These are phyloP conservation scores for Lophotriccus pileatus DNA, from an alignment of 2,797 vertebrate species.

Conservation along the genomic window DNA sequence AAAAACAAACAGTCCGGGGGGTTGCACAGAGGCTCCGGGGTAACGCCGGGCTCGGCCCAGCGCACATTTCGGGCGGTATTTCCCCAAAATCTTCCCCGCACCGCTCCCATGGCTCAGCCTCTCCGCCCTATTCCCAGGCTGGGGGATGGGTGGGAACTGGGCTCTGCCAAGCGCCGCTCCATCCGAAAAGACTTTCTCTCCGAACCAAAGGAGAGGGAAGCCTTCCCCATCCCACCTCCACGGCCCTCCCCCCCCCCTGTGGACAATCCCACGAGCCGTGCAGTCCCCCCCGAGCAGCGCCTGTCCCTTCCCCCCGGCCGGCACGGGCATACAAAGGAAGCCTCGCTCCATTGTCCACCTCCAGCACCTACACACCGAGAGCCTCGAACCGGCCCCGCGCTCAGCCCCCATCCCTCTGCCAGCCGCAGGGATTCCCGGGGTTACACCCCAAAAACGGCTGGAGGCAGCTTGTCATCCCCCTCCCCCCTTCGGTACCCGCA, in stretches of 20 bases:
- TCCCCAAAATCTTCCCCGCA: not conserved
- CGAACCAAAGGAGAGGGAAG: not conserved
- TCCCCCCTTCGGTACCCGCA: not conserved
- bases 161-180: slow-evolving; percentile 39
- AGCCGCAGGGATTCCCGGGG: not conserved
- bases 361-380: not conserved
- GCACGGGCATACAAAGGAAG: slow-evolving; percentile 73
- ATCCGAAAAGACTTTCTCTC: not conserved
- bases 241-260: not conserved
- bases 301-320: slow-evolving; percentile 70
- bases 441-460: not conserved
- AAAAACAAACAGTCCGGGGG: not conserved
- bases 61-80: fast-evolving
- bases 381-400: not conserved
- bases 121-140: slow-evolving; percentile 21
- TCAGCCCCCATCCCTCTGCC: not conserved
- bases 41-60: not conserved
- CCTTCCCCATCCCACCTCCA: not conserved
- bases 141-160: slow-evolving; percentile 61
- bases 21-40: not conserved
- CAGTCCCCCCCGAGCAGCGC: not conserved
- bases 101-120: not conserved
- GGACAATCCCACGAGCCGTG: not conserved
- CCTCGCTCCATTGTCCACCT: slow-evolving; percentile 69
- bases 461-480: not conserved